phyloP scores from a whole-genome alignment of 2,113 vertebrate species.

The Noctilio leporinus region DNA sequence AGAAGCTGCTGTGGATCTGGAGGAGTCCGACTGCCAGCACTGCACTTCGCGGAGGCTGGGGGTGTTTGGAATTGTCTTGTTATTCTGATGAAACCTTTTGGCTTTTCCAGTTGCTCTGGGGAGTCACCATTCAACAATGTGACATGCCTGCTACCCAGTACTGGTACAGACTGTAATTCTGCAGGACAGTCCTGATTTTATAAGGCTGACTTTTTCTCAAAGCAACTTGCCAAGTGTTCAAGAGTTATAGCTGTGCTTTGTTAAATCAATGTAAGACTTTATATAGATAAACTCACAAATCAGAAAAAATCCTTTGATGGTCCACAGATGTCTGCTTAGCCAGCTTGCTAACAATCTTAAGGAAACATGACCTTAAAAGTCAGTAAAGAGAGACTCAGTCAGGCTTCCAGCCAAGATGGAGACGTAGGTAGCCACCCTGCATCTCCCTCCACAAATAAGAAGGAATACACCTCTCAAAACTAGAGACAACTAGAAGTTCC shows the following conservation, averaged over 20 bases:
- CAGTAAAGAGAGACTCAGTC: no score
- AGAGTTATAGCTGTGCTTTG: not conserved
- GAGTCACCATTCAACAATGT: not conserved
- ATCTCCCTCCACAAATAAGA: no score
- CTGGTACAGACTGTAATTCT: not conserved
- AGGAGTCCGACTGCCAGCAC: not conserved
- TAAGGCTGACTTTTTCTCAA: not conserved
- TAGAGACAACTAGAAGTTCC: no score
- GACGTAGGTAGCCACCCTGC: no score
- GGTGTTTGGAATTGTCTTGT: not conserved
- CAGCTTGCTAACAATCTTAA: not conserved
- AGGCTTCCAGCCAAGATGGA: no score
- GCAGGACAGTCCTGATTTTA: not conserved
- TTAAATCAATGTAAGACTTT: not conserved
- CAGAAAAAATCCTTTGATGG: not conserved
- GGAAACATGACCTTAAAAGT: not conserved
- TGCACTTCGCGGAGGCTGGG: not conserved
- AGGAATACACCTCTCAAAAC: no score
- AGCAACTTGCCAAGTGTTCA: not conserved
- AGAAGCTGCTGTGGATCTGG: not conserved
- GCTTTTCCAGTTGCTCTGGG: not conserved
- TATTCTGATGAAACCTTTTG: not conserved
- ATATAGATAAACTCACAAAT: not conserved
- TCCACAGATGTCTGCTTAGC: not conserved
- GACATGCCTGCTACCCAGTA: no score